These are phyloP conservation scores for Allacma fusca DNA, from an alignment of 2,888 invertebrate genomes.

Conservation along the genomic window DNA sequence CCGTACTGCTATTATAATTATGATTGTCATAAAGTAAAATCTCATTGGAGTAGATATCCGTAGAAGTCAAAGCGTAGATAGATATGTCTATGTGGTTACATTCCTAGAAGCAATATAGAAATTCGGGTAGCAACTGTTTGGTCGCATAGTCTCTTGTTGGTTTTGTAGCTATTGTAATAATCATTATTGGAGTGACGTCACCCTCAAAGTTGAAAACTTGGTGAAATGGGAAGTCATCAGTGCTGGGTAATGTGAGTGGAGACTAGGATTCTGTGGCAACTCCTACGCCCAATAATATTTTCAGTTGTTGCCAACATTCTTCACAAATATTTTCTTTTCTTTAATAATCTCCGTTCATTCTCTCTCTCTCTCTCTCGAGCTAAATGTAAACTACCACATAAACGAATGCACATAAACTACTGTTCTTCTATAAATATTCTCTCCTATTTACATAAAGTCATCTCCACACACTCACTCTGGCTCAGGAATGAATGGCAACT, in stretches of 20 bases:
- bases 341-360: not conserved
- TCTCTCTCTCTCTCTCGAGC: too few species aligned
- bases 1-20: not conserved
- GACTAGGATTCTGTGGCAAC: not conserved
- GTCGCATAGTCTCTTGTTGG: not conserved
- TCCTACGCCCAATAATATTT: not conserved
- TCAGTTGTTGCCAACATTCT: conserved; percentile 7
- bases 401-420: too few species aligned
- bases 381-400: too few species aligned
- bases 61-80: not conserved
- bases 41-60: not conserved
- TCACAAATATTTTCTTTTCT: conserved; percentile 4
- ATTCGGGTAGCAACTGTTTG: not conserved
- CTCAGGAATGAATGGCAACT: too few species aligned
- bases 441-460: too few species aligned
- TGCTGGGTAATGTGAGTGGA: not conserved
- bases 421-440: too few species aligned
- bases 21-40: conserved; percentile 7
- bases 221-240: conserved; percentile 11
- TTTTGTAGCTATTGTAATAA: conserved; percentile 6
- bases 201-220: not conserved
- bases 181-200: not conserved
- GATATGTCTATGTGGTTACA: too few species aligned
- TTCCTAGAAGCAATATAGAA: not conserved
- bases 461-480: too few species aligned